Percentiles rank a stretch among this genome's conserved stretches.
Evolutionary conservation across 2,113 vertebrate genomes (phyloP).

Genomic region (Leuciscus idus): DNA sequence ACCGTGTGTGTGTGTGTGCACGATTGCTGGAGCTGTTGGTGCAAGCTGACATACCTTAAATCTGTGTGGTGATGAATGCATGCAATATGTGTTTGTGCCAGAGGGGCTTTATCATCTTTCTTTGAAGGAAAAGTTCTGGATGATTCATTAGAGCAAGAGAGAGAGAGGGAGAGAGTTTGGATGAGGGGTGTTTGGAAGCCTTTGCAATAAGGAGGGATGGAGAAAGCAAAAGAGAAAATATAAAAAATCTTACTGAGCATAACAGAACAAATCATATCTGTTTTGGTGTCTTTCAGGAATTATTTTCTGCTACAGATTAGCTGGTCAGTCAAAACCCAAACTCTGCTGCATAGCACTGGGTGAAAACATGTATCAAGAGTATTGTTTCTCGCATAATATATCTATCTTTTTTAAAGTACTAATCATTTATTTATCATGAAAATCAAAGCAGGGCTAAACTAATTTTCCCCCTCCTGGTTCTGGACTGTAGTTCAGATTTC

Average conservation of each 20-base stretch:
- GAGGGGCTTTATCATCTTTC: conserved; percentile 73
- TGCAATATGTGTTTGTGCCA: conserved; percentile 77
- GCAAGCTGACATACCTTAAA: conserved; percentile 62
- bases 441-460: neutral
- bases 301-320: neutral
- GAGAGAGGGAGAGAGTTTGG: conserved; percentile 48
- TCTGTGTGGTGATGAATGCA: conserved; percentile 76
- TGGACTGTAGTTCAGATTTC: neutral
- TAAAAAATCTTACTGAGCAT: neutral
- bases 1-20: conserved; percentile 29
- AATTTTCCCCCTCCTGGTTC: neutral
- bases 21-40: conserved; percentile 42
- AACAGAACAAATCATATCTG: neutral
- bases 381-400: neutral
- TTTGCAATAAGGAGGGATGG: neutral
- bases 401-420: neutral
- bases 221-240: conserved; percentile 1
- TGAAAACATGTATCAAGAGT: neutral
- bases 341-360: neutral
- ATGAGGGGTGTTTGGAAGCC: neutral
- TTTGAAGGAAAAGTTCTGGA: conserved; percentile 69
- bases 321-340: neutral
- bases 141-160: conserved; percentile 73
- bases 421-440: neutral
- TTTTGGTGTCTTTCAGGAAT: neutral